Percentiles rank a stretch among this genome's conserved stretches.
Conservation (phyloP, 64 coral and sea anemone species). For the Stichodactyla helianthus region DNA sequence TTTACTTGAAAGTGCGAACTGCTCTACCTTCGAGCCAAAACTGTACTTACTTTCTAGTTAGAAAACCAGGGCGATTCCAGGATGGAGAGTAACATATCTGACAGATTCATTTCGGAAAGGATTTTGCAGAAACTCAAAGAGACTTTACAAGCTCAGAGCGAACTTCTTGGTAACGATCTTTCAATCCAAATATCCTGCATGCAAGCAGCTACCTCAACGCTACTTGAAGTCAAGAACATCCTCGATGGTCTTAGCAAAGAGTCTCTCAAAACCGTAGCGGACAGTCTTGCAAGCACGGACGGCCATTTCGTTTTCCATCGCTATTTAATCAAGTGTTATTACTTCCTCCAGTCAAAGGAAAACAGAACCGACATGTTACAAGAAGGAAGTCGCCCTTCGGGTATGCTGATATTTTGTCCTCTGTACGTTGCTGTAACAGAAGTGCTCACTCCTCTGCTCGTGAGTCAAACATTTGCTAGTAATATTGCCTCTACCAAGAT, state of each 20-base stretch:
- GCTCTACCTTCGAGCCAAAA: no score
- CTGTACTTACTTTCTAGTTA: no score
- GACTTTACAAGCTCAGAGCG: conserved; percentile 41
- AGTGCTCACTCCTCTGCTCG: conserved; percentile 8
- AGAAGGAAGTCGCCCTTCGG: no score
- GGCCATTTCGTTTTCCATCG: conserved; percentile 34
- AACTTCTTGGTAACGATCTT: conserved; percentile 15
- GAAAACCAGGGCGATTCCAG: not conserved
- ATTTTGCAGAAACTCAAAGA: conserved; percentile 27
- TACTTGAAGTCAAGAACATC: conserved; percentile 21
- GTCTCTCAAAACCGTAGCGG: conserved; percentile 23
- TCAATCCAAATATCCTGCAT: conserved; percentile 25
- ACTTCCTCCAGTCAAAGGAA: no score
- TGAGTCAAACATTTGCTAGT: conserved; percentile 24
- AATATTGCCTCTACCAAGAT: conserved; percentile 31
- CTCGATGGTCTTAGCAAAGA: conserved; percentile 5
- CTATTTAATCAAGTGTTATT: not conserved
- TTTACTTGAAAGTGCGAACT: no score
- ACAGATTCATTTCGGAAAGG: conserved; percentile 19
- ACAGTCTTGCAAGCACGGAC: conserved; percentile 11
- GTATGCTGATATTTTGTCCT: not conserved
- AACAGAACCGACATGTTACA: no score
- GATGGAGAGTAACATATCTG: conserved; percentile 3
- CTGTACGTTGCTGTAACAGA: conserved; percentile 16
- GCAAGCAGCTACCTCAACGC: conserved; percentile 20